A percentile compares a stretch with the other conserved stretches of the same genome.
Evolutionary conservation across 92 coral and sea anemone species (phyloP).

Genomic region (Parazoanthus darwini): DNA sequence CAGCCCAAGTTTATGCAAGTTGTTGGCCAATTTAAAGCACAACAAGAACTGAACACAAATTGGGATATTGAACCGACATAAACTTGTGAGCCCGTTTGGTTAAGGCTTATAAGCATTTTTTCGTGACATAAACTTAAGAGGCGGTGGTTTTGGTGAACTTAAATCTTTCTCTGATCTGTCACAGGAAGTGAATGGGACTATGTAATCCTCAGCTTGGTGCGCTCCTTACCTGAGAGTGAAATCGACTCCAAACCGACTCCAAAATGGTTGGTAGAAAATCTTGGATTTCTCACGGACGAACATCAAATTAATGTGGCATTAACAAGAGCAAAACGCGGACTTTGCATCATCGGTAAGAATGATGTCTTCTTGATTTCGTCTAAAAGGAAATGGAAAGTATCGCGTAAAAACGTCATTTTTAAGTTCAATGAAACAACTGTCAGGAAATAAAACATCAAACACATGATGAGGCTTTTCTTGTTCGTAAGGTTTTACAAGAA

Average conservation of each 20-base stretch:
- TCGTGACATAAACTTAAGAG: neutral
- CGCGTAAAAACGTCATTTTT: no score
- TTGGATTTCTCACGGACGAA: slow-evolving; percentile 65
- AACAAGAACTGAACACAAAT: no score
- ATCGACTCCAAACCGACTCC: slow-evolving; percentile 59
- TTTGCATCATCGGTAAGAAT: slow-evolving; percentile 56
- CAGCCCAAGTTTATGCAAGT: no score
- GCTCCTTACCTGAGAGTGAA: slow-evolving; percentile 62
- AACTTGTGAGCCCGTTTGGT: no score
- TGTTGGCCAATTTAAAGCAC: no score
- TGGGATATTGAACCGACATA: no score
- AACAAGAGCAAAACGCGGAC: slow-evolving; percentile 70
- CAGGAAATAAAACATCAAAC: no score
- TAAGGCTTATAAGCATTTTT: neutral
- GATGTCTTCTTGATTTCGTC: no score
- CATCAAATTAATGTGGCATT: slow-evolving; percentile 83
- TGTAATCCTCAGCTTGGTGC: slow-evolving; percentile 71
- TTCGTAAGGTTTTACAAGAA: no score
- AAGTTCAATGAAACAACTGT: no score
- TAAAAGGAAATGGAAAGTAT: no score
- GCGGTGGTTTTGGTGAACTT: neutral
- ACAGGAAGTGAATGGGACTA: slow-evolving; percentile 81
- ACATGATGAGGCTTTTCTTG: no score
- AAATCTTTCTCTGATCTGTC: neutral
- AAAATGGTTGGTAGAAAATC: slow-evolving; percentile 59